Percentiles rank a stretch among this genome's conserved stretches.
Conservation (phyloP, 2,888 invertebrate genomes). For the Hirudinaria manillensis region DNA sequence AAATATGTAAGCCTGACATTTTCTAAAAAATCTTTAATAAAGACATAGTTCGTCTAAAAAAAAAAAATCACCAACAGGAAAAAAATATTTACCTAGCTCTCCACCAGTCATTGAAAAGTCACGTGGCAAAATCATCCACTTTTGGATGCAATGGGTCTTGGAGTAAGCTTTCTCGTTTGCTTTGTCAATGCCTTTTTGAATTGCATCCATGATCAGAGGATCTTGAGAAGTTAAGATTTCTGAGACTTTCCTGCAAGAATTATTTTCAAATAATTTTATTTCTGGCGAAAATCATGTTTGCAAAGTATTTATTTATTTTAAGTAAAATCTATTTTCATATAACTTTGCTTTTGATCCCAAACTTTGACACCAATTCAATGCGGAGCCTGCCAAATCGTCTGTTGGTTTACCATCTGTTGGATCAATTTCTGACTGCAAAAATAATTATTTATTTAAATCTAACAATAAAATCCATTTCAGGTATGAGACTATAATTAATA, state of each 20-base stretch:
- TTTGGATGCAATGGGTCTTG: conserved; percentile 78
- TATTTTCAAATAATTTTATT: not conserved
- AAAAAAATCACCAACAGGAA: not conserved
- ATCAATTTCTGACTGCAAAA: conserved; percentile 61
- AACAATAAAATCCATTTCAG: no score
- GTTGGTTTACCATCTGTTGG: conserved; percentile 64
- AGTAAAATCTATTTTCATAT: conserved; percentile 42
- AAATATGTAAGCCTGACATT: no score
- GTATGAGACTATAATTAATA: no score
- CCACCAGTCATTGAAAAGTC: conserved; percentile 82
- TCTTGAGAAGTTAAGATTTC: conserved; percentile 24
- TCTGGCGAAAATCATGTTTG: no score
- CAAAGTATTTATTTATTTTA: no score
- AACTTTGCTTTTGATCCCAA: conserved; percentile 36
- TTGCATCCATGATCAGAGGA: conserved; percentile 57
- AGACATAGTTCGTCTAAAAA: no score
- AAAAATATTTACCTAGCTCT: conserved; percentile 72
- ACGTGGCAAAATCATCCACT: conserved; percentile 72
- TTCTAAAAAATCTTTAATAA: not conserved
- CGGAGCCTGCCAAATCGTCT: conserved; percentile 65
- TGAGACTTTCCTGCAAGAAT: conserved; percentile 40
- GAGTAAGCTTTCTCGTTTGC: conserved; percentile 75
- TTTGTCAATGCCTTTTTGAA: conserved; percentile 66
- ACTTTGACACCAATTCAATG: conserved; percentile 61
- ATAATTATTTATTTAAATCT: no score